These are phyloP conservation scores for Taxidea taxus DNA, from an alignment of 2,113 vertebrate species.

Conservation along the genomic window DNA sequence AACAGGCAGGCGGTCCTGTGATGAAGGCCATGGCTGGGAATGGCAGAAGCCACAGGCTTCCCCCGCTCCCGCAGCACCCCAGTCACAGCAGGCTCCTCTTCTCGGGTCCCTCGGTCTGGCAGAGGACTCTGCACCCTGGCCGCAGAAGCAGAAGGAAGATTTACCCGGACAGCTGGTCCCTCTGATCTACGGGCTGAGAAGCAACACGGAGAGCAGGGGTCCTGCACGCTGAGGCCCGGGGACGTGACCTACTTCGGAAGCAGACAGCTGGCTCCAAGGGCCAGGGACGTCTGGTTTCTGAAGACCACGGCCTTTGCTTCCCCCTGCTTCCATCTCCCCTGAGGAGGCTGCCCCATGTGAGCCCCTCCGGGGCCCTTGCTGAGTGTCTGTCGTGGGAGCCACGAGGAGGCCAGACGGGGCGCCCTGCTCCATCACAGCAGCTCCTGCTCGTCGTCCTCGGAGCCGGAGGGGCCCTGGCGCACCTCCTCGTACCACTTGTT, in stretches of 20 bases:
- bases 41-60: rapidly evolving
- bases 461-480: slow-evolving; percentile 96
- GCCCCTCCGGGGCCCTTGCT: rapidly evolving
- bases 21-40: background rate
- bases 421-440: slow-evolving; percentile 84
- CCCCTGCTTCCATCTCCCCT: rapidly evolving
- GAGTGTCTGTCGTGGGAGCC: background rate
- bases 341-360: background rate
- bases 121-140: background rate
- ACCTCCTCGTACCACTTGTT: slow-evolving; percentile 99
- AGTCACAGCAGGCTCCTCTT: background rate
- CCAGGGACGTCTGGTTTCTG: background rate
- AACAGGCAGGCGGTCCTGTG: background rate
- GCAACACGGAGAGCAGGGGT: background rate
- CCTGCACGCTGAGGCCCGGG: background rate
- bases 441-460: slow-evolving; percentile 96
- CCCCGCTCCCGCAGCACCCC: background rate
- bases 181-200: background rate
- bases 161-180: background rate
- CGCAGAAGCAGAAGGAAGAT: background rate
- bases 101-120: background rate
- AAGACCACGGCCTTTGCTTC: background rate
- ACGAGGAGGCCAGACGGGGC: rapidly evolving
- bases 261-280: background rate
- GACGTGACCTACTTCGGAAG: background rate